Percentiles rank a stretch among this genome's conserved stretches.
phyloP scores from a whole-genome alignment of 2,888 invertebrate species.

The Philhelius pedissequus region DNA sequence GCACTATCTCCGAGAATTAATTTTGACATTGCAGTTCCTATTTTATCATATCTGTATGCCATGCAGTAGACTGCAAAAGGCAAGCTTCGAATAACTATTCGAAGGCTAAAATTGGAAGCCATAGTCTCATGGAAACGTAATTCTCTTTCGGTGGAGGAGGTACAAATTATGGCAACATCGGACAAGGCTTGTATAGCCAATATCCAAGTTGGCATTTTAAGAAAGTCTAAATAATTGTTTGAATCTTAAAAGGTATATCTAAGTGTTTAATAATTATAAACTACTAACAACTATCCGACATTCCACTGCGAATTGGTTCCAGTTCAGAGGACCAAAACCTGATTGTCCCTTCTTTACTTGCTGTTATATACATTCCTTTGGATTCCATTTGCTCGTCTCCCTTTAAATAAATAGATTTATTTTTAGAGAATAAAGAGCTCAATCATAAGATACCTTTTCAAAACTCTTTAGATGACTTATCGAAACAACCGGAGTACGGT shows the following conservation, averaged over 20 bases:
- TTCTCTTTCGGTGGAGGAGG: slow-evolving; percentile 88
- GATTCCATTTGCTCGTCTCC: slow-evolving; percentile 76
- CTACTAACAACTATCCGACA: slow-evolving; percentile 83
- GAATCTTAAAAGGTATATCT: not conserved
- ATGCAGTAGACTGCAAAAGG: slow-evolving; percentile 75
- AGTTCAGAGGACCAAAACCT: slow-evolving; percentile 89
- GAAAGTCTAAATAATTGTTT: slow-evolving; percentile 78
- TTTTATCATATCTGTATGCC: slow-evolving; percentile 74
- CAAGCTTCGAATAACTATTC: slow-evolving; percentile 84
- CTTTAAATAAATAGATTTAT: not conserved
- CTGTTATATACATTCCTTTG: slow-evolving; percentile 86
- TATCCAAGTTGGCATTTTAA: slow-evolving; percentile 85
- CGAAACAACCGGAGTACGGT: slow-evolving; percentile 84
- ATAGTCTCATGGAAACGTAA: slow-evolving; percentile 89
- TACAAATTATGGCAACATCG: slow-evolving; percentile 88
- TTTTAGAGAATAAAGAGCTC: not conserved
- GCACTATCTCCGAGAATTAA: slow-evolving; percentile 87
- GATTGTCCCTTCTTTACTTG: slow-evolving; percentile 87
- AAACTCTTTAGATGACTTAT: slow-evolving; percentile 77
- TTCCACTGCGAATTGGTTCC: slow-evolving; percentile 82
- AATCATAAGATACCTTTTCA: not conserved
- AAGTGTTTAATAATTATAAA: not conserved
- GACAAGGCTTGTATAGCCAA: slow-evolving; percentile 87
- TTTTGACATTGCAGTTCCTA: slow-evolving; percentile 75
- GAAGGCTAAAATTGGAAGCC: slow-evolving; percentile 85